Evolutionary conservation across 2,888 invertebrate genomes (phyloP), one percentile per base, ranked within the genome.

Genomic region (Brachyptera risi): DNA sequence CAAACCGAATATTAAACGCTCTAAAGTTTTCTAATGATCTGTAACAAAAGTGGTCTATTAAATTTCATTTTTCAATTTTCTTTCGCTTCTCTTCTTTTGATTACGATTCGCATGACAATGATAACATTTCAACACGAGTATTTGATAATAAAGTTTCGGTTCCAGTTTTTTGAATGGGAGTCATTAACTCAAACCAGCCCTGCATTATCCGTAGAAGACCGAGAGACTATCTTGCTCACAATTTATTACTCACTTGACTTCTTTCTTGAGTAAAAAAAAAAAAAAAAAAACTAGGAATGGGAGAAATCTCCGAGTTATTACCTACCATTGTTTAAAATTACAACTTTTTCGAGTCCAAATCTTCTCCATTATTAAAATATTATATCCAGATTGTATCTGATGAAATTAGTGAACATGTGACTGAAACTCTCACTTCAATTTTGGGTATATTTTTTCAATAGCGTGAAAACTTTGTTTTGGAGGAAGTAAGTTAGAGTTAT

Each of bases 1-100:
- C 11, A 11, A 21, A 37, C 21, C 47, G 47, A 13, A 37, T 54
- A 23, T 54, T 54, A 37, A 13, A 54, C 35, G 15, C 35, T 37
- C 24, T 54, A 23, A 37, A 54, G 13, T 17, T 54, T 54, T 54
- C 35, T 54, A 35, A 37, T 37, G 37, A 54, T 21, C 47, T 21
- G 47, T 24, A 47, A 47, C 35, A 54, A 54, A 54, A 17, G 27
- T 21, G 17, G 37, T 54, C 54, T 54, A 54, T 54, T 54, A 54
- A 54, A 21, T 35, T 54, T 37, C 54, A 35, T 54, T 21, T 17
- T 54, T 54, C 54, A 54, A 54, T 54, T 54, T 54, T 54, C 54
- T 37, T 54, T 44, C 17, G 21, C 17, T 21, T 47, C 54, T 15
- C 35, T 35, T 21, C 35, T 17, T 54, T 37, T 54, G 35, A 51